Evolutionary conservation across 2,888 invertebrate species (phyloP).

Genomic region (Drosophila helvetica): DNA sequence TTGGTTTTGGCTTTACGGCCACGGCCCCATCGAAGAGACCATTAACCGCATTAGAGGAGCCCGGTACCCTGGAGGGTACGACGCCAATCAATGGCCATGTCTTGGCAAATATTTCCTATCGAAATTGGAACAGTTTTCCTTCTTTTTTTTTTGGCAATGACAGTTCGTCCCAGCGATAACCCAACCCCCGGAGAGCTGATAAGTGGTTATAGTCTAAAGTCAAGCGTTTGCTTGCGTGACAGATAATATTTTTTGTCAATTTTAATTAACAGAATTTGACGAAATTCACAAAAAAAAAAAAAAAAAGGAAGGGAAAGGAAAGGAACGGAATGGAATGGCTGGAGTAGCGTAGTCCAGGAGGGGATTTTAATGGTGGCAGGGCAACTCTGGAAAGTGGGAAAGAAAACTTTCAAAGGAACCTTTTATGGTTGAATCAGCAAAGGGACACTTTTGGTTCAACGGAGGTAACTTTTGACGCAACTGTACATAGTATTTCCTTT

Average conservation of each 20-base stretch:
- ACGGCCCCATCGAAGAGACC: slow-evolving; percentile 8
- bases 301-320: neutral
- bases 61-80: slow-evolving; percentile 7
- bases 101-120: slow-evolving; percentile 15
- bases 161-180: slow-evolving; percentile 47
- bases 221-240: slow-evolving; percentile 37
- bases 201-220: slow-evolving; percentile 23
- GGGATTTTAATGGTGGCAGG: neutral
- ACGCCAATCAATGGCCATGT: slow-evolving; percentile 12
- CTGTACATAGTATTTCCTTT: neutral
- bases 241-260: slow-evolving; percentile 58
- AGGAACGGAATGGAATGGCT: slow-evolving; percentile 6
- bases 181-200: slow-evolving; percentile 28
- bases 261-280: slow-evolving; percentile 63
- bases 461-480: neutral
- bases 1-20: slow-evolving; percentile 21
- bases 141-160: neutral
- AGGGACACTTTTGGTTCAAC: neutral
- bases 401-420: slow-evolving; percentile 9
- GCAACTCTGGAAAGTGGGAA: too few relatives aligned
- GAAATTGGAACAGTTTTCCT: slow-evolving; percentile 5
- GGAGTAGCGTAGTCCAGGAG: slow-evolving; percentile 9
- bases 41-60: slow-evolving; percentile 38
- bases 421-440: neutral
- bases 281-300: slow-evolving; percentile 13